phyloP scores from a whole-genome alignment of 2,113 vertebrate species.

The Microtus montanus region DNA sequence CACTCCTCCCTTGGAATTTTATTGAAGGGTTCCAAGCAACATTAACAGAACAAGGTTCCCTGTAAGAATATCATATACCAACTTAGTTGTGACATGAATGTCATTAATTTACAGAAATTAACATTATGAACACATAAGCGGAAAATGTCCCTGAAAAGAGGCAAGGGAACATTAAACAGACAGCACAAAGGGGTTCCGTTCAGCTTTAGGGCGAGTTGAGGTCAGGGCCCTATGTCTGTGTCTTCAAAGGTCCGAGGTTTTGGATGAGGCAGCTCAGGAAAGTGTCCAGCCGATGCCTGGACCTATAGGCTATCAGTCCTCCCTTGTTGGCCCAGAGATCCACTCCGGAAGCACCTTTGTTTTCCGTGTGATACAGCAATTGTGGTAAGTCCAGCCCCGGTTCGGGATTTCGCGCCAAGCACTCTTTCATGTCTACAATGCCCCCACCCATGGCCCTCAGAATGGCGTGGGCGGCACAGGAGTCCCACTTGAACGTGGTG shows the following conservation, averaged over 20 bases:
- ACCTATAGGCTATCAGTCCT: constrained; percentile 88
- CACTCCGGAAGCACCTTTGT: constrained; percentile 81
- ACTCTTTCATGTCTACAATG: constrained; percentile 85
- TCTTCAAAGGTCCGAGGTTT: constrained; percentile 2
- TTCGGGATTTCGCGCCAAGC: constrained; percentile 70
- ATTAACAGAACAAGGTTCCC: neutral
- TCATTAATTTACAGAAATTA: constrained; percentile 55
- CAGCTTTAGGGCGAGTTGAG: fast-evolving
- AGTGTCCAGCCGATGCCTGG: constrained; percentile 55
- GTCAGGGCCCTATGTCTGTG: neutral
- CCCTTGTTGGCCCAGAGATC: constrained; percentile 91
- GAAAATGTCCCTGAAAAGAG: constrained; percentile 41
- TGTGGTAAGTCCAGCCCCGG: constrained; percentile 69
- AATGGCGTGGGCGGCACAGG: constrained; percentile 90
- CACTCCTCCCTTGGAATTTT: neutral
- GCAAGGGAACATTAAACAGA: neutral
- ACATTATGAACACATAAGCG: constrained; percentile 47
- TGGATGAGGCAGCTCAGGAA: constrained; percentile 70
- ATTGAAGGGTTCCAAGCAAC: constrained; percentile 20
- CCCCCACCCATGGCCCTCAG: constrained; percentile 92
- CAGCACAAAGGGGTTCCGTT: neutral
- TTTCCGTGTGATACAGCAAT: constrained; percentile 87
- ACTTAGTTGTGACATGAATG: neutral
- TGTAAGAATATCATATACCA: neutral
- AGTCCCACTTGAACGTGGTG: constrained; percentile 94